Conservation (phyloP, 1,140 invertebrate genomes). For the Bacillus rossius region DNA sequence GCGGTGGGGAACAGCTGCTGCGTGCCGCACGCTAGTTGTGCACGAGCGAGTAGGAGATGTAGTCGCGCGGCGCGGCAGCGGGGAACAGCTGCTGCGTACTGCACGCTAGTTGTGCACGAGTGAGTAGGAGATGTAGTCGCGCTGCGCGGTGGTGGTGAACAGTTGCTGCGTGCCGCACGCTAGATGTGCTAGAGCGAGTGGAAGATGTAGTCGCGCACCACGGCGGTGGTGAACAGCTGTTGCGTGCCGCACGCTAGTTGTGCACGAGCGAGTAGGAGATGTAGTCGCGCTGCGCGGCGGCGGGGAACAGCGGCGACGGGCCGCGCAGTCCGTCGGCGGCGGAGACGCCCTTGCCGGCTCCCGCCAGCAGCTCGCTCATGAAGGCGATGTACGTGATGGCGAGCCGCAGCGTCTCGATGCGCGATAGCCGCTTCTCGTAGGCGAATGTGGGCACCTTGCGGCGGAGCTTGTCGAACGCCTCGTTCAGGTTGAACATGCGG, state of each 20-base stretch:
- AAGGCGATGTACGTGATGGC: slow-evolving; percentile 99
- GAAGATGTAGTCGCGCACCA: too few relatives aligned
- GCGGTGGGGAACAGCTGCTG: too few relatives aligned
- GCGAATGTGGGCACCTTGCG: slow-evolving; percentile 97
- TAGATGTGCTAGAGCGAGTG: too few relatives aligned
- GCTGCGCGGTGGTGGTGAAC: too few relatives aligned
- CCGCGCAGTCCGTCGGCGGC: slow-evolving; percentile 32
- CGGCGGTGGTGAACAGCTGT: too few relatives aligned
- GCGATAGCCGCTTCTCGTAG: slow-evolving; percentile 95
- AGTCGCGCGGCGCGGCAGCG: too few relatives aligned
- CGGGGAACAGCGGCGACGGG: slow-evolving; percentile 22
- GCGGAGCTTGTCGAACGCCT: slow-evolving; percentile 91
- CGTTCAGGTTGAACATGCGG: slow-evolving; percentile 96
- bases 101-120: too few relatives aligned
- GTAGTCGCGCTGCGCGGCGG: slow-evolving; percentile 26
- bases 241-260: background rate
- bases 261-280: slow-evolving; percentile 27
- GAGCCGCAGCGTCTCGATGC: slow-evolving; percentile 94
- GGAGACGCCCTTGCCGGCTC: slow-evolving; percentile 30
- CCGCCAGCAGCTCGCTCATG: slow-evolving; percentile 79
- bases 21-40: too few relatives aligned
- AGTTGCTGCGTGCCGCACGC: too few relatives aligned
- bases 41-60: too few relatives aligned
- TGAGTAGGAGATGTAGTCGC: too few relatives aligned
- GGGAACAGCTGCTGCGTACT: too few relatives aligned